Base-by-base conservation (phyloP, 2,113 vertebrate species). In the Stictonetta naevosa region DNA sequence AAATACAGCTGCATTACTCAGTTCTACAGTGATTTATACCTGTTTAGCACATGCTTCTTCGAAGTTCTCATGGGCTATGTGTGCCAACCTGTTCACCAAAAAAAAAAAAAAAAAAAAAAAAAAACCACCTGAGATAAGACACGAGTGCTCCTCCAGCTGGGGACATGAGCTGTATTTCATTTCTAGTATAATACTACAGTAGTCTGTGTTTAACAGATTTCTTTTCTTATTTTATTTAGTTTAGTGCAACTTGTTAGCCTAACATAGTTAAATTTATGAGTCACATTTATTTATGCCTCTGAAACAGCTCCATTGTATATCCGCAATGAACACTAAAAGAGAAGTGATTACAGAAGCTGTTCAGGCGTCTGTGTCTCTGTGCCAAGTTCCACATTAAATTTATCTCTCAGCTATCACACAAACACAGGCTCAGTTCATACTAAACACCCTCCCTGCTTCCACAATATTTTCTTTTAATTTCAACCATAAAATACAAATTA, bases 371-470 rank as follows among this genome's bases (percentile, higher is more conserved):
- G 74, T 88, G 88, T 91, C 88, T 92, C 81, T 1, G 5, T 96
- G 96, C 96, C 97, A 98, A 96, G 76, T 97, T 95, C 93, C 81
- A 95, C 96, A 96, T 97, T 90, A 74, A 95, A 93, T 95, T 97
- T 98, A 97, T 97, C 97, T 97, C 87, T 90, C 92, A 95, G 85
- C 95, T 97, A 97, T 98, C 97, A 1, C 93, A 91, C 88, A 92
- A 97, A 97, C 90, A 97, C 97, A 98, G 97, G 88, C 91, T 96
- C 56, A 33, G 80, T 92, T 96, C 93, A 62, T 92, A 76, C 60
- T 93, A 92, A 96, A 88, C 46, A 58, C 12, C 14, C 31, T 97
- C 96, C 97, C 67, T 96, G 59, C 44, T 91, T 91, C 67, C 33
- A 71, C 53, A 81, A 50, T 82, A 92, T 87, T 92, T 96, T 84